Percentiles rank a stretch among this genome's conserved stretches.
phyloP scores from a whole-genome alignment of 2,888 invertebrate species.

The Zygothrica quintamaculata region DNA sequence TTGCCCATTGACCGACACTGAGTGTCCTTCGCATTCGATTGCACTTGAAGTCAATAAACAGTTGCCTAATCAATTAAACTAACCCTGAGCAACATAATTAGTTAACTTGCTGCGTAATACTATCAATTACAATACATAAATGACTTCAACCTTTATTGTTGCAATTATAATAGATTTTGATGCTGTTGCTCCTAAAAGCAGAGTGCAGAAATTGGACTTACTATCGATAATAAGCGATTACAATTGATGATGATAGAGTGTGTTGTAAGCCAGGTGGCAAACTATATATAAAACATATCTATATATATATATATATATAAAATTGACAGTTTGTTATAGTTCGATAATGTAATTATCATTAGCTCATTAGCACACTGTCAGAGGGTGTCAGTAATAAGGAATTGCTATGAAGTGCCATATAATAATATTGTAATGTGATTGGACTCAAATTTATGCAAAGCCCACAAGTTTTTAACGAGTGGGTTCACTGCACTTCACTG shows the following conservation, averaged over 20 bases:
- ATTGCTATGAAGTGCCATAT: conserved; percentile 6
- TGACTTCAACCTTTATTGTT: no score
- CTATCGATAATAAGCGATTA: conserved; percentile 39
- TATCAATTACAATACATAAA: conserved; percentile 62
- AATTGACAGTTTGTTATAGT: conserved; percentile 27
- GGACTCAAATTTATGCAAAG: conserved; percentile 61
- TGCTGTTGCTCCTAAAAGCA: no score
- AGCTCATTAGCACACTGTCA: conserved; percentile 22
- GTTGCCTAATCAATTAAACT: conserved; percentile 46
- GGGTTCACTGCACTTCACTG: conserved; percentile 67
- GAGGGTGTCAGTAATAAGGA: conserved; percentile 7
- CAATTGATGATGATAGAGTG: conserved; percentile 36
- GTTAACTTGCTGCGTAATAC: conserved; percentile 28
- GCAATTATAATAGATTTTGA: no score
- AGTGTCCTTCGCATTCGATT: conserved; percentile 34
- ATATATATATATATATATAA: no score
- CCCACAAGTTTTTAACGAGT: conserved; percentile 23
- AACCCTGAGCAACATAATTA: conserved; percentile 52
- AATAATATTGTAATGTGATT: conserved; percentile 43
- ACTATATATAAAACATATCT: conserved; percentile 6
- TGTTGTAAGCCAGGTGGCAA: conserved; percentile 4
- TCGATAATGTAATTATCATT: conserved; percentile 40
- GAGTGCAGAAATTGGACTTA: no score
- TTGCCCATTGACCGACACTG: conserved; percentile 18
- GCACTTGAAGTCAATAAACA: conserved; percentile 27